These are phyloP conservation scores for Hippopotamyrus pictus DNA, from an alignment of 2,797 vertebrate species.

Conservation along the genomic window DNA sequence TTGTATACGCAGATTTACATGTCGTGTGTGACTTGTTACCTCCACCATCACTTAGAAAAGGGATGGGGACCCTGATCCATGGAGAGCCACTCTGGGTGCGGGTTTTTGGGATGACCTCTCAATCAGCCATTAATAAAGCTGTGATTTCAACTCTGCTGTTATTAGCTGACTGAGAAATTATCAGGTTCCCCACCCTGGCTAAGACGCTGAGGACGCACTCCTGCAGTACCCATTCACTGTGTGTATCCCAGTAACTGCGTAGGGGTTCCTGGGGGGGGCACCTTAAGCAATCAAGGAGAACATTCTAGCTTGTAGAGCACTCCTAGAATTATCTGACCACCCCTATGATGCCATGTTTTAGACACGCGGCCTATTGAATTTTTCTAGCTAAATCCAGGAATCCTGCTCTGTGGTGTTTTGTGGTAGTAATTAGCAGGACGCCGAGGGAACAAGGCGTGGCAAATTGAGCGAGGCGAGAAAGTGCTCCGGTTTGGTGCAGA, in stretches of 20 bases:
- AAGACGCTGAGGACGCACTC: background rate
- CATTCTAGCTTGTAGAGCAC: slow-evolving; percentile 57
- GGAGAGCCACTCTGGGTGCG: background rate
- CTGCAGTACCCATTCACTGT: background rate
- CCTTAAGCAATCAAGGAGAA: slow-evolving; percentile 46
- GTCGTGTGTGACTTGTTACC: background rate
- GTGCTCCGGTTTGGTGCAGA: background rate
- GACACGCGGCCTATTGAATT: background rate
- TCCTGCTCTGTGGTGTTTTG: background rate
- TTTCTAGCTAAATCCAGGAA: background rate
- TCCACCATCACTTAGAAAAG: background rate
- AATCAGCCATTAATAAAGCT: background rate
- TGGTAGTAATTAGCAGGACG: background rate
- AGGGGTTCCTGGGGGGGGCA: slow-evolving; percentile 20
- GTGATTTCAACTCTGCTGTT: background rate
- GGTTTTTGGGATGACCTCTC: background rate
- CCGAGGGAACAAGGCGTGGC: background rate
- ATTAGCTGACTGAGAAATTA: background rate
- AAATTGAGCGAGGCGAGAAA: background rate
- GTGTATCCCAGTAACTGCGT: background rate
- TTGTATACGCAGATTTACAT: background rate
- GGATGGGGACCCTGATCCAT: background rate
- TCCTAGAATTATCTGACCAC: slow-evolving; percentile 51
- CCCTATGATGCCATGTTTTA: background rate
- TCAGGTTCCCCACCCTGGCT: background rate